Conservation (phyloP, 2,797 vertebrate species). For the Pseudochirops cupreus region DNA sequence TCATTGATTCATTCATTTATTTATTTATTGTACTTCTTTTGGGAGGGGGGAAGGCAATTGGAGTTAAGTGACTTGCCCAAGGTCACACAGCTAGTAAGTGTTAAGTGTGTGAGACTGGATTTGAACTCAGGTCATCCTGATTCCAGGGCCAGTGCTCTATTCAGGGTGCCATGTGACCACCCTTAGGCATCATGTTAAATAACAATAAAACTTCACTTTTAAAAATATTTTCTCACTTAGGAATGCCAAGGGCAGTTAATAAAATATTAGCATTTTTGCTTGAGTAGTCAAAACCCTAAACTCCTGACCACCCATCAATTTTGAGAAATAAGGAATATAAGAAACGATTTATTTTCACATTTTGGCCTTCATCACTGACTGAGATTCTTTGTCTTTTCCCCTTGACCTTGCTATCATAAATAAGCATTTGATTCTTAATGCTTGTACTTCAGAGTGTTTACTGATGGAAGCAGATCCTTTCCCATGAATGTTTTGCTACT, state of each 20-base stretch:
- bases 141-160: too few relatives aligned
- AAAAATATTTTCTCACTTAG: conserved; percentile 29
- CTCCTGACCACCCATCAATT: background rate
- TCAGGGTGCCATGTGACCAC: too few relatives aligned
- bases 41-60: too few relatives aligned
- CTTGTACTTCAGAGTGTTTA: background rate
- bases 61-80: too few relatives aligned
- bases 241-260: background rate
- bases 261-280: background rate
- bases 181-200: too few relatives aligned
- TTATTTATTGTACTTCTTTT: too few relatives aligned
- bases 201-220: too few relatives aligned
- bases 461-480: conserved; percentile 17
- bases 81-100: too few relatives aligned
- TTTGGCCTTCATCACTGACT: conserved; percentile 47
- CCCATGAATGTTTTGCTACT: background rate
- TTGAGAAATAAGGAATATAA: conserved; percentile 20
- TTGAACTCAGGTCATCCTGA: too few relatives aligned
- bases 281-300: conserved; percentile 30
- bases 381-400: background rate
- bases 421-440: conserved; percentile 44
- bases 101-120: too few relatives aligned
- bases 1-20: too few relatives aligned
- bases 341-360: conserved; percentile 50
- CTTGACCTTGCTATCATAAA: conserved; percentile 30